Evolutionary conservation across 2,797 vertebrate genomes (phyloP).

Genomic region (Mastacembelus armatus): DNA sequence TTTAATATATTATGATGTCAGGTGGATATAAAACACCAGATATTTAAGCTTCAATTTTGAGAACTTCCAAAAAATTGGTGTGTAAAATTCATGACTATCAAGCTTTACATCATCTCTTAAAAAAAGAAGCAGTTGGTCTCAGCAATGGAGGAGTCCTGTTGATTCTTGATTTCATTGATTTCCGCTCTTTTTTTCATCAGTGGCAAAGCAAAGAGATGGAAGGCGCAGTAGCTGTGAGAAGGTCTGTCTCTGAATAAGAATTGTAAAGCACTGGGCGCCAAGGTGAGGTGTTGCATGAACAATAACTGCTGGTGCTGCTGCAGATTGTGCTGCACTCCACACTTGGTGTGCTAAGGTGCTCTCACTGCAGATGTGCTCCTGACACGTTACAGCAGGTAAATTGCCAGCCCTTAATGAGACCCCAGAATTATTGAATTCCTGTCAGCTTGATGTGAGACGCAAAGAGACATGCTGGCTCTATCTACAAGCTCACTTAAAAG

Average conservation of each 20-base stretch:
- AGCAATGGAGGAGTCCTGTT: conserved; percentile 68
- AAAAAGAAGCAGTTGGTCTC: conserved; percentile 68
- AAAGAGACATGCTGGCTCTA: conserved; percentile 68
- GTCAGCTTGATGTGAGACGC: conserved; percentile 65
- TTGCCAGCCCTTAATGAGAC: conserved; percentile 74
- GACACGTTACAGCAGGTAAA: conserved; percentile 72
- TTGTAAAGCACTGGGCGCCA: conserved; percentile 66
- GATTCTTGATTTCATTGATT: conserved; percentile 80
- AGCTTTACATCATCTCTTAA: conserved; percentile 76
- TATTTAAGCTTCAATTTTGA: conserved; percentile 1
- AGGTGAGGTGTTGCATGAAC: conserved; percentile 79
- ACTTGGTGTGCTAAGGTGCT: conserved; percentile 61
- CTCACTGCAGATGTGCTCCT: conserved; percentile 71
- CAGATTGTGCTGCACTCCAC: conserved; percentile 65
- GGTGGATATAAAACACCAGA: conserved; percentile 1
- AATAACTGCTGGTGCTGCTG: conserved; percentile 68
- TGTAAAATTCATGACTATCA: conserved; percentile 61
- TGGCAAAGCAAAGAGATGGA: conserved; percentile 65
- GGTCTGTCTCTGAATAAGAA: conserved; percentile 80
- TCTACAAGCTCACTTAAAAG: conserved; percentile 78
- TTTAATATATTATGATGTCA: conserved; percentile 16
- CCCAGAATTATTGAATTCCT: conserved; percentile 75
- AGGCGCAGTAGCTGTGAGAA: conserved; percentile 64
- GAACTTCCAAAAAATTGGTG: conserved; percentile 28
- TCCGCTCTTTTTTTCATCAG: conserved; percentile 67